Evolutionary conservation across 1,140 invertebrate species (phyloP), one percentile per base, ranked within the genome.

Genomic region (Ostrea edulis): DNA sequence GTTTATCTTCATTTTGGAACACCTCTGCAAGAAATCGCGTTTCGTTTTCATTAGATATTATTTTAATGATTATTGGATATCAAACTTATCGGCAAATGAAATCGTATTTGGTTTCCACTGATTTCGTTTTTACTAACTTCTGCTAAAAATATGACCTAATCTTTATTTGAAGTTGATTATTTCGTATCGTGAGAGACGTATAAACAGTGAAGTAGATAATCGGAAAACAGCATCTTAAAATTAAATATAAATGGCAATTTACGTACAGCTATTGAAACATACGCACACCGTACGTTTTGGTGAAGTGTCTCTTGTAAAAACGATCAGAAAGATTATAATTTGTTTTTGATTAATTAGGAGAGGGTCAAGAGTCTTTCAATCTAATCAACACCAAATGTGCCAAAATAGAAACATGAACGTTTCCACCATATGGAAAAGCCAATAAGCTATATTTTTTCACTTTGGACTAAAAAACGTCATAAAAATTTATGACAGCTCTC

Each of bases 131-230:
- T 77, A 77, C 68, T 29, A 77, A 25, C 68, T 35, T 77, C 1
- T 77, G 68, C 68, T 77, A 77, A 77, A 77, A 77, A 77, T 77
- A 77, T 77, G 35, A 77, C 68, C 68, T 77, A 77, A 77, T 77
- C 68, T 77, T 77, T 77, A 77, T 77, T 77, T 77, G 68, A 77
- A 77, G 68, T 77, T 77, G 68, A 77, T 77, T 77, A 77, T 77
- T 35, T 8, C 29, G 11, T 77, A 29, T 77, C 29, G 25, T 77
- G 29, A 77, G 25, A 77, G 68, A 77, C 25, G 68, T 35, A 77
- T 35, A 25, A 77, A 77, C 68, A 77, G 25, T 29, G 25, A 29
- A 14, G 25, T 22, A 77, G 25, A 29, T 35, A 29, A 77, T 77
- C 68, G 12, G 68, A 77, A 11, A 4, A 77, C 68, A 14, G 68